A percentile compares a stretch with the other conserved stretches of the same genome.
phyloP scores from a whole-genome alignment of 2,113 vertebrate genomes.

The Telmatochromis brachygnathus region DNA sequence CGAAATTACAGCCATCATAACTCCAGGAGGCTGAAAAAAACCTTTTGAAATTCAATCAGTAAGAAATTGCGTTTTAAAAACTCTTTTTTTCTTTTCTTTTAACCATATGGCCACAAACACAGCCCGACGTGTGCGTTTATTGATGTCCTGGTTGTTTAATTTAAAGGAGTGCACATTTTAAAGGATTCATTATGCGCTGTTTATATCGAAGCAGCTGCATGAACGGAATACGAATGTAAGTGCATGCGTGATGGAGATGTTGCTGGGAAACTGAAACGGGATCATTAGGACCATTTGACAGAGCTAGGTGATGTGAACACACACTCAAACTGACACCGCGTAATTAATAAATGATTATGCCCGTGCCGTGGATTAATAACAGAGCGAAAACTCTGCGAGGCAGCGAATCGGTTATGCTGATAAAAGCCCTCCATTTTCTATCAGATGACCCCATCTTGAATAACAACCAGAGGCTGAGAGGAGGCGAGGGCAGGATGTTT shows the following conservation, averaged over 20 bases:
- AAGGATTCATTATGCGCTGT: not conserved
- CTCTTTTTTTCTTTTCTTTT: not conserved
- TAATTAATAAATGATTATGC: constrained; percentile 30
- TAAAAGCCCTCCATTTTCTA: constrained; percentile 36
- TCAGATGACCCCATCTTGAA: constrained; percentile 35
- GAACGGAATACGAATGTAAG: not conserved
- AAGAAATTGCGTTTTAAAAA: not conserved
- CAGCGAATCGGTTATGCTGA: constrained; percentile 34
- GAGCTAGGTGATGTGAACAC: constrained; percentile 19
- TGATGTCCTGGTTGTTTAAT: not conserved
- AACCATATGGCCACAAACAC: not conserved
- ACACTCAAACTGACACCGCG: not conserved
- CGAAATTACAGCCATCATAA: not conserved
- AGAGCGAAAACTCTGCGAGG: not conserved
- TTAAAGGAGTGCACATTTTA: not conserved
- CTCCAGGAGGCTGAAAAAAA: not conserved
- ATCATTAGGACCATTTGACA: constrained; percentile 22
- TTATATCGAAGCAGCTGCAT: not conserved
- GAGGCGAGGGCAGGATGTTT: not conserved
- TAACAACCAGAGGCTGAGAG: constrained; percentile 2
- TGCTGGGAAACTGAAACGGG: not conserved
- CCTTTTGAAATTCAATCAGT: not conserved
- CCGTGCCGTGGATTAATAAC: constrained; percentile 16
- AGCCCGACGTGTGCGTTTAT: not conserved
- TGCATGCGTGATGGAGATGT: constrained; percentile 1